These are phyloP conservation scores for Galeruca laticollis DNA, from an alignment of 2,888 invertebrate species.

Conservation along the genomic window DNA sequence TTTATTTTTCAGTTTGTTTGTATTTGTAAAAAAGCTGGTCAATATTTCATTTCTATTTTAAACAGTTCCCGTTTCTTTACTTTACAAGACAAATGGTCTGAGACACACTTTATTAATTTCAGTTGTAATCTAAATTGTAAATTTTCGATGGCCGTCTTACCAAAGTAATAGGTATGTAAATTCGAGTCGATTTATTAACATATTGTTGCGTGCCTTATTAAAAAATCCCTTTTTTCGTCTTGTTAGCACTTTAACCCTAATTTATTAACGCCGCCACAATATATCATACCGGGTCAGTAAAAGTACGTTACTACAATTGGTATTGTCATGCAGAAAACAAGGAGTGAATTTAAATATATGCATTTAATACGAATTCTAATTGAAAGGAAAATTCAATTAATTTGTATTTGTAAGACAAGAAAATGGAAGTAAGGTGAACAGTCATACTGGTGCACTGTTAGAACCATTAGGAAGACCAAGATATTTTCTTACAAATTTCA, in stretches of 20 bases:
- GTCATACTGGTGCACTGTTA: too few relatives aligned
- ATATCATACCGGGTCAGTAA: slow-evolving; percentile 35
- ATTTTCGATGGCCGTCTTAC: slow-evolving; percentile 54
- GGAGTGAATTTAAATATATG: too few relatives aligned
- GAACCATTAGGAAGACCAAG: too few relatives aligned
- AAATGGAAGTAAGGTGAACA: too few relatives aligned
- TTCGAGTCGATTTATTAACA: slow-evolving; percentile 50
- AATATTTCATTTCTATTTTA: too few relatives aligned
- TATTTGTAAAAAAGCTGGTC: too few relatives aligned
- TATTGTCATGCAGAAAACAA: too few relatives aligned
- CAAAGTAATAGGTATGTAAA: slow-evolving; percentile 56
- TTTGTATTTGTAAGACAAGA: too few relatives aligned
- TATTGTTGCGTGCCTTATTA: slow-evolving; percentile 48
- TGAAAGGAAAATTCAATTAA: too few relatives aligned
- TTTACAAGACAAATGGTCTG: slow-evolving; percentile 27
- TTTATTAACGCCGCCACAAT: slow-evolving; percentile 46
- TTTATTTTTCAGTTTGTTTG: too few relatives aligned
- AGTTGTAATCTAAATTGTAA: slow-evolving; percentile 57
- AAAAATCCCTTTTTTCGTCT: slow-evolving; percentile 49
- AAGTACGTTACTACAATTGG: neutral
- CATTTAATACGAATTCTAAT: too few relatives aligned
- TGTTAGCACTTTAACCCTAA: slow-evolving; percentile 51
- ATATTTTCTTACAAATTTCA: too few relatives aligned
- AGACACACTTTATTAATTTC: slow-evolving; percentile 53
- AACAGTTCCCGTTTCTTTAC: neutral